These are phyloP conservation scores for Arizona elegans DNA, from an alignment of 2,113 vertebrate genomes.

Conservation along the genomic window DNA sequence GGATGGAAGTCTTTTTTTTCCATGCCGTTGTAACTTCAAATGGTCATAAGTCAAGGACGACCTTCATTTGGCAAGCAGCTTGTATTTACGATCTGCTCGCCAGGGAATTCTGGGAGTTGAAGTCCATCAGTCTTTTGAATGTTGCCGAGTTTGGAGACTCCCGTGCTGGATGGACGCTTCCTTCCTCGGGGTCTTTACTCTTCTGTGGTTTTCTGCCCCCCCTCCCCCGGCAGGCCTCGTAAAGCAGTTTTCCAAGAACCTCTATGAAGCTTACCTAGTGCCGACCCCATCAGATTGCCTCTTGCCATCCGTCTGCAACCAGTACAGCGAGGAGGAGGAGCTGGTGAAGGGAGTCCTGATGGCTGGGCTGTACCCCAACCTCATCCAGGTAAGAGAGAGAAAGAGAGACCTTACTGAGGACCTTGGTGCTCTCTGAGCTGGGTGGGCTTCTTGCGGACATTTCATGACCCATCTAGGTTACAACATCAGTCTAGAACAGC, in stretches of 20 bases:
- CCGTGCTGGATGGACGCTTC: no score
- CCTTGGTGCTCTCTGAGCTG: background rate
- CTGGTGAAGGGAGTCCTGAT: constrained; percentile 91
- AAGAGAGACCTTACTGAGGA: background rate
- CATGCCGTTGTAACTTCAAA: no score
- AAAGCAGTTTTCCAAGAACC: constrained; percentile 92
- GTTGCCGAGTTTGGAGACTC: no score
- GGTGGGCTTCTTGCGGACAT: background rate
- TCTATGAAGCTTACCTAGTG: constrained; percentile 83
- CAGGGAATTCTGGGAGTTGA: background rate
- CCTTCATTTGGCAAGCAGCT: no score
- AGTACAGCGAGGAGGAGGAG: constrained; percentile 86
- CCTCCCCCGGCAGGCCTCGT: constrained; percentile 78
- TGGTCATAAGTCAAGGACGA: no score
- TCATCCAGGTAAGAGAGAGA: constrained; percentile 83
- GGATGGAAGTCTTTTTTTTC: no score
- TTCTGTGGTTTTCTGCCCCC: no score
- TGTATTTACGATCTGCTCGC: no score
- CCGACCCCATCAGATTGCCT: constrained; percentile 73
- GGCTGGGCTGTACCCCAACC: constrained; percentile 93
- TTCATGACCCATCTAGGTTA: background rate
- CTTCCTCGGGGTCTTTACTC: no score
- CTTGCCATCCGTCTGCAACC: constrained; percentile 77
- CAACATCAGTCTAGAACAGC: no score
- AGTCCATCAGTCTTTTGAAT: background rate